Conservation (phyloP, 2,797 vertebrate genomes). For the Amniataba percoides region DNA sequence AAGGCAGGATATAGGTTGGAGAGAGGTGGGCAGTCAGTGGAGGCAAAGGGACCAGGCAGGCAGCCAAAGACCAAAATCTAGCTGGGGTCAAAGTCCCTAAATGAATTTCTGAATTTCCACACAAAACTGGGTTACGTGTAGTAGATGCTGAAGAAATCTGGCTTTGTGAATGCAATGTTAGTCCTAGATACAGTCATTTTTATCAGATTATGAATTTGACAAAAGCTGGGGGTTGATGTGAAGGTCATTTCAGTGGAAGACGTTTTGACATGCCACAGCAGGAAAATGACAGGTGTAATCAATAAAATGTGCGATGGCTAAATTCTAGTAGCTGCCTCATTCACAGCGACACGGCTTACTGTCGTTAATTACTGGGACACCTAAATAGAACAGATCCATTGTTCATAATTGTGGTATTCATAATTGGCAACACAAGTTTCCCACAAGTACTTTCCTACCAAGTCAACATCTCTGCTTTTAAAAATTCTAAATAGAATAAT, state of each 20-base stretch:
- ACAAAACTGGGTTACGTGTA: background rate
- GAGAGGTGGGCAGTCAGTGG: conserved; percentile 40
- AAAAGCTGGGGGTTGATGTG: background rate
- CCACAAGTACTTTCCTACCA: background rate
- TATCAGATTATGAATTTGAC: background rate
- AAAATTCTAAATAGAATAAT: background rate
- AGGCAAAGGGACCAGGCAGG: conserved; percentile 50
- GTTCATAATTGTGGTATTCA: too few relatives aligned
- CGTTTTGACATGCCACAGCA: background rate
- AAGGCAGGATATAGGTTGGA: conserved; percentile 29
- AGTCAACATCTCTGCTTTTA: background rate
- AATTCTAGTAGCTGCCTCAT: background rate
- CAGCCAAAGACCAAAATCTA: conserved; percentile 47
- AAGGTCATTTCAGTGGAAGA: background rate
- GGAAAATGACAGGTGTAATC: background rate
- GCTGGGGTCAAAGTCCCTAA: conserved; percentile 26
- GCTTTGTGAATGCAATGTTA: background rate
- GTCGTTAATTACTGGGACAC: background rate
- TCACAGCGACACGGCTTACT: background rate
- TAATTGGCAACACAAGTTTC: background rate
- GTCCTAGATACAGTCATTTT: conserved; percentile 1
- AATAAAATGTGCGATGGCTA: background rate
- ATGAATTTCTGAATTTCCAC: conserved; percentile 18
- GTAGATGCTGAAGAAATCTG: background rate
- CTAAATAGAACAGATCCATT: background rate